Base-by-base conservation (phyloP, 2,888 invertebrate genomes). In the Zeuzera pyrina region DNA sequence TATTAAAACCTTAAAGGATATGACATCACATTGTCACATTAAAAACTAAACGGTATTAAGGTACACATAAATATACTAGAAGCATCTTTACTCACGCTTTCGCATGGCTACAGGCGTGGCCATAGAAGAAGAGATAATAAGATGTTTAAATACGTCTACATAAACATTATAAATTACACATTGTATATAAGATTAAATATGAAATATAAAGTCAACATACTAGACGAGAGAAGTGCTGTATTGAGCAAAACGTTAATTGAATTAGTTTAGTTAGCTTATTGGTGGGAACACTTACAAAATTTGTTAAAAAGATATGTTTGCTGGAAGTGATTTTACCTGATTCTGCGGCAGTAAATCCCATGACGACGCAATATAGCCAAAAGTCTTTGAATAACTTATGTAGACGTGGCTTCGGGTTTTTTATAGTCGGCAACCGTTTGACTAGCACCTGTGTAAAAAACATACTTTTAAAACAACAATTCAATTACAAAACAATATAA, bases 381-480 rank as follows among this genome's bases (percentile, higher is more conserved):
- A 99, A 99, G 72, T 99, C 98, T 54, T 97, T 90, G 72, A 99
- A 99, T n/a, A 98, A 79, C 67, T 98, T 98, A 60, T 97, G 92
- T 22, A 98, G 85, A 3, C 98, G 86, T 1, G 94, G 93, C 48
- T 94, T 93, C 0, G 98, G 97, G 49, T 95, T 92, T 52, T 89
- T 90, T 42, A 99, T 97, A 0, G 93, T 92, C 0, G 95, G 95
- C 49, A 99, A 84, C 28, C 97, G 87, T 43, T 93, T 87, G 30
- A 98, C 88, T 31, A 95, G 66, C 2, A 88, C 84, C 84, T 85
- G 72, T 13, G 12, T 14, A 39, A 19, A 29, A 25, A 7, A 19
- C 24, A 21, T 4, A 25, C 2, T 10, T n/a, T 22, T 22, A 8
- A 1, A 22, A 10, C 22, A 22, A 22, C 3, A 3, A 22, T 4